Conservation (phyloP, 2,113 vertebrate species). For the Bubo blakistoni region DNA sequence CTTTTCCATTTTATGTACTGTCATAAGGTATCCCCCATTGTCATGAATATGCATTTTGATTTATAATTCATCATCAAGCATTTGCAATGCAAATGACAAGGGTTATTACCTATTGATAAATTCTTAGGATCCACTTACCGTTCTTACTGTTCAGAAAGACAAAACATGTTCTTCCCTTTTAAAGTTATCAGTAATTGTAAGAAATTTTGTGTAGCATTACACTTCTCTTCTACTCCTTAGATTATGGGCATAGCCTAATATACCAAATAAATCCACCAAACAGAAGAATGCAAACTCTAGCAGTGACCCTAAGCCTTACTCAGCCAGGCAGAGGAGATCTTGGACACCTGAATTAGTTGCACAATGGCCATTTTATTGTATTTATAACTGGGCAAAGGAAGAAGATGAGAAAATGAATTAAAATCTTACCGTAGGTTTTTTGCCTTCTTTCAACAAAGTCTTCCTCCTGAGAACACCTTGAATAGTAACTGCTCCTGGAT, state of each 20-base stretch:
- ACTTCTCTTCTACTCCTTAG: neutral
- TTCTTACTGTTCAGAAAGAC: neutral
- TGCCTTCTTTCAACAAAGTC: conserved; percentile 96
- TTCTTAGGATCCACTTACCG: neutral
- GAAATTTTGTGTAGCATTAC: neutral
- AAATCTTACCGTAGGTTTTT: conserved; percentile 92
- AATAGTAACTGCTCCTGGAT: conserved; percentile 92
- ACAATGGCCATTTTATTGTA: neutral
- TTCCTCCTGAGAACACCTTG: conserved; percentile 96
- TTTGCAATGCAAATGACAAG: neutral
- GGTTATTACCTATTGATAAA: neutral
- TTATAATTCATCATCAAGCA: neutral
- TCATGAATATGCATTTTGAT: neutral
- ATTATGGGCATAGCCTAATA: neutral
- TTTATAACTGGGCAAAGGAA: neutral
- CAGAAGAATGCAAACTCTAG: neutral
- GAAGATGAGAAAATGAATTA: neutral
- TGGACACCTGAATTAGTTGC: neutral
- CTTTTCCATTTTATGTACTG: neutral
- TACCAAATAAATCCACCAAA: neutral
- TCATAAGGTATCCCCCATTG: neutral
- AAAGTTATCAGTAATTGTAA: neutral
- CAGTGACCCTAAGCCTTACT: neutral
- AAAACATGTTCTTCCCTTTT: neutral
- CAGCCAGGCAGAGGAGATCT: neutral